Percentiles rank a stretch among this genome's conserved stretches.
These are phyloP conservation scores for Acholoe squamosa DNA, from an alignment of 2,888 invertebrate species.

Conservation along the genomic window DNA sequence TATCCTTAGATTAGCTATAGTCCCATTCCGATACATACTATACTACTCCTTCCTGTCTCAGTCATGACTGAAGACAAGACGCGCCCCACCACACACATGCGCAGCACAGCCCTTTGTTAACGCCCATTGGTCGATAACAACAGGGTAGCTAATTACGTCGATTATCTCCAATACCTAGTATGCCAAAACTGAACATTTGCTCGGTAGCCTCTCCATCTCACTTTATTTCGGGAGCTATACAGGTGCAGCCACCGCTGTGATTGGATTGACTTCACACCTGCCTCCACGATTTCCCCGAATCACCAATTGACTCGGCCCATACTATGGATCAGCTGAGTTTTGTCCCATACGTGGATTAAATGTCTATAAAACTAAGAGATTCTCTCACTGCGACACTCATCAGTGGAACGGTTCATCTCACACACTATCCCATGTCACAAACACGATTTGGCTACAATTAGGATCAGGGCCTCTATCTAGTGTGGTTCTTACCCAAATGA, in stretches of 20 bases:
- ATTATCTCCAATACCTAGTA: background rate
- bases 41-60: too few species aligned
- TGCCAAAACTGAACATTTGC: background rate
- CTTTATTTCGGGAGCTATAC: background rate
- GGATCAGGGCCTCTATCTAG: too few species aligned
- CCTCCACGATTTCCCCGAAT: too few species aligned
- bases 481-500: too few species aligned
- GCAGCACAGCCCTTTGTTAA: background rate
- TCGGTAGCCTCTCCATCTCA: background rate
- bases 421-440: too few species aligned
- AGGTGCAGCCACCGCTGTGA: background rate
- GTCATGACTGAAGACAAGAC: background rate
- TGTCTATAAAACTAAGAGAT: background rate
- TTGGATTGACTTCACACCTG: background rate
- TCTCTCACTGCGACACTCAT: background rate
- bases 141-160: background rate
- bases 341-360: background rate
- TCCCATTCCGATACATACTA: too few species aligned
- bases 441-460: too few species aligned
- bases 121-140: too few species aligned
- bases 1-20: too few species aligned
- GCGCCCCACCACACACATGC: background rate
- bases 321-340: too few species aligned
- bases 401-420: too few species aligned
- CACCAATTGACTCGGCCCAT: too few species aligned